Evolutionary conservation across 2,797 vertebrate species (phyloP).

Genomic region (Adelosebastes latens): DNA sequence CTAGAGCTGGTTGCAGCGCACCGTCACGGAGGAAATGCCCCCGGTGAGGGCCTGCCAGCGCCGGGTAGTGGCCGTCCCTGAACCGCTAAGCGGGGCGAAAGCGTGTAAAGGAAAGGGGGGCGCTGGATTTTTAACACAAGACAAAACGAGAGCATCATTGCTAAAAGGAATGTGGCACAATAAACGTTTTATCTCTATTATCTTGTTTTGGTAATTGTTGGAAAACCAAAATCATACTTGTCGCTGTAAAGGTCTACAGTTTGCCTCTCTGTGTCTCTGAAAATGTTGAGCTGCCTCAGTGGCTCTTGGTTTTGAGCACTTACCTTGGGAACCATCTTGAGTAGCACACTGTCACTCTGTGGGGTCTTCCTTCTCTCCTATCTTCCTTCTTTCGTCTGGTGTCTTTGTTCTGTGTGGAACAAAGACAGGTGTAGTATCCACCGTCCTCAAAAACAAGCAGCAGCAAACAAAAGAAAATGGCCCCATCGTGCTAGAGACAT

Average conservation of each 20-base stretch:
- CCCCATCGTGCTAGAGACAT: background rate
- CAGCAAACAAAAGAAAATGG: background rate
- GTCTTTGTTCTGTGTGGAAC: conserved; percentile 17
- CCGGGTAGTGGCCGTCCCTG: too few relatives aligned
- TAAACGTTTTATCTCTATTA: background rate
- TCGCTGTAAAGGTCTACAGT: background rate
- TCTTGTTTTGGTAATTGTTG: background rate
- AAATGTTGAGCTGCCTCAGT: background rate
- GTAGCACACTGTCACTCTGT: background rate
- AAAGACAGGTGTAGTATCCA: background rate
- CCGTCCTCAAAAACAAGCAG: background rate
- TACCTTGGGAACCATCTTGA: conserved; percentile 1
- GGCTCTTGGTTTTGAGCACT: conserved; percentile 1
- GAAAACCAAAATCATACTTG: background rate
- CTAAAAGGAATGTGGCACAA: background rate
- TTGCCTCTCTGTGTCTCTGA: background rate
- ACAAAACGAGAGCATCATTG: background rate
- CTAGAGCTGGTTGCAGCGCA: too few relatives aligned
- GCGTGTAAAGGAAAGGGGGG: too few relatives aligned
- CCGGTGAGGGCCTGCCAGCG: too few relatives aligned
- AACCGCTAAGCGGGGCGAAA: too few relatives aligned
- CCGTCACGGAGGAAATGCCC: too few relatives aligned
- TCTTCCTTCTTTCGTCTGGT: background rate
- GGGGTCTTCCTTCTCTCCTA: background rate
- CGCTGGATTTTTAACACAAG: background rate